Evolutionary conservation across 2,797 vertebrate species (phyloP).

Genomic region (Anolis apletophallus): DNA sequence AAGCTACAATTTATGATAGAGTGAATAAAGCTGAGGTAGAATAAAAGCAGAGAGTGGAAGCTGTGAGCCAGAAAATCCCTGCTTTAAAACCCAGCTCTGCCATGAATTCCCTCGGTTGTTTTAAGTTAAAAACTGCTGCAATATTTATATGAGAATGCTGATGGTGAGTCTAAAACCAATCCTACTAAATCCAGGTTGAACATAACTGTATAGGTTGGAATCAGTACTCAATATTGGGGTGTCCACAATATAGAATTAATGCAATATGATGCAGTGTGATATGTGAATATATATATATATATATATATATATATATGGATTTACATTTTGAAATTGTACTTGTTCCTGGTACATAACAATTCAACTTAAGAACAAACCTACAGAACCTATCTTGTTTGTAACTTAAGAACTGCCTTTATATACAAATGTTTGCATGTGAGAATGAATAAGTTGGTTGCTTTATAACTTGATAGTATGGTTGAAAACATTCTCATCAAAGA

Average conservation of each 20-base stretch:
- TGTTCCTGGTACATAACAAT: too few relatives aligned
- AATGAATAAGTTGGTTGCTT: not conserved
- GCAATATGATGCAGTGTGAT: too few relatives aligned
- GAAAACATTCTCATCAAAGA: slow-evolving; percentile 2
- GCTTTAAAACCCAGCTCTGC: not conserved
- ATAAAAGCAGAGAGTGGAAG: not conserved
- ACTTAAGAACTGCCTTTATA: too few relatives aligned
- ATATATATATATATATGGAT: too few relatives aligned
- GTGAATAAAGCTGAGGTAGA: not conserved
- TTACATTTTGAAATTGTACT: too few relatives aligned
- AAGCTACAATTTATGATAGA: slow-evolving; percentile 17
- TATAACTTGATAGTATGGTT: not conserved
- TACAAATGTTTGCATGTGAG: not conserved
- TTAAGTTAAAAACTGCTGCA: not conserved
- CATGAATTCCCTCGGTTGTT: not conserved
- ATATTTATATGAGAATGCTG: not conserved
- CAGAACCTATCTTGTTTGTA: too few relatives aligned
- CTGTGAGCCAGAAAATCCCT: not conserved
- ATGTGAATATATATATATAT: too few relatives aligned
- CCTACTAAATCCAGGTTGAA: not conserved
- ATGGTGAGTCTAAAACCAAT: too few relatives aligned
- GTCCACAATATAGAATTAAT: too few relatives aligned
- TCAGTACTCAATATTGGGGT: too few relatives aligned
- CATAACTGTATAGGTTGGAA: not conserved
- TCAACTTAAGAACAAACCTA: too few relatives aligned